Evolutionary conservation across 1,140 invertebrate species (phyloP).

Genomic region (Drosophila pectinifera): DNA sequence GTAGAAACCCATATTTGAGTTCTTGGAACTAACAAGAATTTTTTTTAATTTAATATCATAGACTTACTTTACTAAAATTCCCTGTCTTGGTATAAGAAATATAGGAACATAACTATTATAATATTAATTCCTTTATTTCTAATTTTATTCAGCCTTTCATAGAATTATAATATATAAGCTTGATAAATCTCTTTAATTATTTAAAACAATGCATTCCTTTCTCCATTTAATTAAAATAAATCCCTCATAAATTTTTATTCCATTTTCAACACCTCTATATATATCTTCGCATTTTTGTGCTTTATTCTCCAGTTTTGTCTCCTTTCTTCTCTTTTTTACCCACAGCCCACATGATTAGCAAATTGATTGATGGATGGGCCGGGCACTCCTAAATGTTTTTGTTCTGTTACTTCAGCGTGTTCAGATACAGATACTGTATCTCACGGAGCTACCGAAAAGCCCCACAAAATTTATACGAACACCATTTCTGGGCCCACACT

Average conservation of each 20-base stretch:
- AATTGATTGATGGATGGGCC: conserved; percentile 70
- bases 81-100: too few relatives aligned
- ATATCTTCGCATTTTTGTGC: not conserved
- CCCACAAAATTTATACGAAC: conserved; percentile 20
- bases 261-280: conserved; percentile 33
- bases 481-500: conserved; percentile 16
- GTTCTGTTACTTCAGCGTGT: conserved; percentile 43
- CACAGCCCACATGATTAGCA: conserved; percentile 68
- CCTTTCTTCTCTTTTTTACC: conserved; percentile 22
- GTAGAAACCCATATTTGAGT: not conserved
- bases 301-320: conserved; percentile 9
- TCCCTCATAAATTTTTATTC: not conserved
- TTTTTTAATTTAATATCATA: not conserved
- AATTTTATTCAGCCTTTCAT: too few relatives aligned
- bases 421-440: conserved; percentile 37
- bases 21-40: not conserved
- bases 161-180: not conserved
- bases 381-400: conserved; percentile 65
- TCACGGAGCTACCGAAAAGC: conserved; percentile 61
- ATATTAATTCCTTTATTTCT: not conserved
- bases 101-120: not conserved
- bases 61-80: too few relatives aligned
- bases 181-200: not conserved
- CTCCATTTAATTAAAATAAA: not conserved
- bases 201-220: not conserved